These are phyloP conservation scores for Streptopelia turtur DNA, from an alignment of 2,797 vertebrate genomes.

Conservation along the genomic window DNA sequence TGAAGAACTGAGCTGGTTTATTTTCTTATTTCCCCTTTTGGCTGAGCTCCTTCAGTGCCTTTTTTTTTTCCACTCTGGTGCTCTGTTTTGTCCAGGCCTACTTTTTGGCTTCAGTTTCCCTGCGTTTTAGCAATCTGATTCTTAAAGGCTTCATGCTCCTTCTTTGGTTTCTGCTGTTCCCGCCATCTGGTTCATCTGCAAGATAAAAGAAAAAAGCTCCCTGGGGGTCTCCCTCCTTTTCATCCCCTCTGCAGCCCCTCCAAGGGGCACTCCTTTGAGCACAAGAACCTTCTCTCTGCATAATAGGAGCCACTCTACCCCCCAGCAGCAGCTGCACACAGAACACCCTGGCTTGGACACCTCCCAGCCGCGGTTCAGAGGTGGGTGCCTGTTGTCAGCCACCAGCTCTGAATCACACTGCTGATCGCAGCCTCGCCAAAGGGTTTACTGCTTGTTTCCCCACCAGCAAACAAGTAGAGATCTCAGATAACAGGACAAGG, in stretches of 20 bases:
- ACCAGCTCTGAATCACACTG: neutral
- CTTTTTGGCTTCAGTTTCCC: slow-evolving; percentile 18
- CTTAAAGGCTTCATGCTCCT: slow-evolving; percentile 3
- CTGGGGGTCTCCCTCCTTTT: neutral
- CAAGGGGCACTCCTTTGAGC: neutral
- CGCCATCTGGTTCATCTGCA: slow-evolving; percentile 25
- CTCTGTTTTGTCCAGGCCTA: slow-evolving; percentile 5
- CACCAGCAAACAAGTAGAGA: neutral
- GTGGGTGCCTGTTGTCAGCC: neutral
- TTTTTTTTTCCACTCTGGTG: slow-evolving; percentile 23
- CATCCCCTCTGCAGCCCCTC: neutral
- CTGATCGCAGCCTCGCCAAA: neutral
- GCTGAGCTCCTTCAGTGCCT: neutral
- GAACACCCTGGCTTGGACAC: neutral
- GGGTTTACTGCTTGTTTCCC: neutral
- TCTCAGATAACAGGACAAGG: neutral
- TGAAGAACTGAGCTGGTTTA: neutral
- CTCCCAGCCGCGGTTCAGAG: neutral
- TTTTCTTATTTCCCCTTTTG: slow-evolving; percentile 23
- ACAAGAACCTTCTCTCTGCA: neutral
- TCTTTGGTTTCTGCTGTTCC: slow-evolving; percentile 9
- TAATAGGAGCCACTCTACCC: neutral
- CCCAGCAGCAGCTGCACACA: neutral
- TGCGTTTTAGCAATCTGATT: neutral
- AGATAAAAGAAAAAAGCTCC: slow-evolving; percentile 6